Percentiles rank a stretch among this genome's conserved stretches.
These are phyloP conservation scores for Onthophagus sagittarius DNA, from an alignment of 2,888 invertebrate genomes.

Conservation along the genomic window DNA sequence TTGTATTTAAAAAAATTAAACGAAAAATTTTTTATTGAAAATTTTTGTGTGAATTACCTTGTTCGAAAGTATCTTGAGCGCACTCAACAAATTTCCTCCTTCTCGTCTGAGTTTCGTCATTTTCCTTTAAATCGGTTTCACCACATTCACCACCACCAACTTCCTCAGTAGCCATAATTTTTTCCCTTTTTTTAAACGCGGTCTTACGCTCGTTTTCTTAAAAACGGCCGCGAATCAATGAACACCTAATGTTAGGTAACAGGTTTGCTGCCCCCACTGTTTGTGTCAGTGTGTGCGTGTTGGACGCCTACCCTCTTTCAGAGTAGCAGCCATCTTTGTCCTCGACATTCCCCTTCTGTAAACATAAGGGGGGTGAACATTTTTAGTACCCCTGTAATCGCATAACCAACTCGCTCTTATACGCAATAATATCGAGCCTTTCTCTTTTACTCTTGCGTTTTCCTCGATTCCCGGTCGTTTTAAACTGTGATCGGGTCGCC, in stretches of 20 bases:
- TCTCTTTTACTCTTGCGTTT: background rate
- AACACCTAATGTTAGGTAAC: slow-evolving; percentile 4
- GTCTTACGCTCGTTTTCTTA: background rate
- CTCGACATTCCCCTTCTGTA: background rate
- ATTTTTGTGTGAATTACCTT: no score
- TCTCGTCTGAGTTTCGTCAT: slow-evolving; percentile 41
- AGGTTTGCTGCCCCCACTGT: background rate
- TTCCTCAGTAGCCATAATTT: slow-evolving; percentile 31
- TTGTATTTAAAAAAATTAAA: background rate
- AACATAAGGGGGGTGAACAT: background rate
- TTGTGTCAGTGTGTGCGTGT: background rate
- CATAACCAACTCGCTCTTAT: background rate
- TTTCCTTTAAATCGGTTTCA: slow-evolving; percentile 24
- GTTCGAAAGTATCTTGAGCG: slow-evolving; percentile 57
- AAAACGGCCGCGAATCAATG: slow-evolving; percentile 5
- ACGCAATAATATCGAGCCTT: background rate
- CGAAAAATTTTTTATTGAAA: no score
- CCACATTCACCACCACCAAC: slow-evolving; percentile 34
- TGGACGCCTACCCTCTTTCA: background rate
- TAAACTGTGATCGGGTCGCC: background rate
- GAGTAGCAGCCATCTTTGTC: background rate
- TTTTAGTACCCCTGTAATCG: background rate
- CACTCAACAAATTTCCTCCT: slow-evolving; percentile 55
- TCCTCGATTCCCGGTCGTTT: background rate
- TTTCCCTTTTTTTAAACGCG: background rate